Percentiles rank a stretch among this genome's conserved stretches.
Evolutionary conservation across 2,797 vertebrate species (phyloP).

Genomic region (Silurus aristotelis): DNA sequence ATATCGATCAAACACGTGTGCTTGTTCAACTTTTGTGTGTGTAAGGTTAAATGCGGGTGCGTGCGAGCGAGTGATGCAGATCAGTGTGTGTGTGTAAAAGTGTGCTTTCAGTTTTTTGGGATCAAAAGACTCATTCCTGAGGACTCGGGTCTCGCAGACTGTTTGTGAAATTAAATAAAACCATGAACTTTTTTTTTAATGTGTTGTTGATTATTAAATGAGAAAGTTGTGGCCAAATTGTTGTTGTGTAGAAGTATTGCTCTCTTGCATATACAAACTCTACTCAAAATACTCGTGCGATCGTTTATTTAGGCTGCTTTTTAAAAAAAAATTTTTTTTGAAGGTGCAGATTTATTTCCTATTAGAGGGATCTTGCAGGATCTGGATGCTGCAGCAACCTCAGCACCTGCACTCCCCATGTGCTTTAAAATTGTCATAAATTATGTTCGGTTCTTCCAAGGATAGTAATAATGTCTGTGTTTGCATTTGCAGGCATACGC

Average conservation of each 20-base stretch:
- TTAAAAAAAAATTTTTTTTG: background rate
- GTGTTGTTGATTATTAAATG: background rate
- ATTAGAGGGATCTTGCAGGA: background rate
- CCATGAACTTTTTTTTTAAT: background rate
- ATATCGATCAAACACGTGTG: background rate
- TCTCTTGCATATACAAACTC: background rate
- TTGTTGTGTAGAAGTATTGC: background rate
- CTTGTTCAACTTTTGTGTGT: background rate
- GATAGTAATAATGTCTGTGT: conserved; percentile 14
- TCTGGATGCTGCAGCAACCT: background rate
- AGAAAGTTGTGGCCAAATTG: background rate
- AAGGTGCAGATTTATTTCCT: background rate
- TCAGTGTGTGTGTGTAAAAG: too few species aligned
- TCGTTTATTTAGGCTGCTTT: background rate
- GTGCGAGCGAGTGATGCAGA: background rate
- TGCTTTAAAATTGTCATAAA: background rate
- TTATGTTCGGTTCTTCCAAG: background rate
- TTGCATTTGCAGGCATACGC: conserved; percentile 85
- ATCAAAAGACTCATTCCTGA: background rate
- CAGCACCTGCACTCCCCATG: background rate
- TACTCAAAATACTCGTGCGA: background rate
- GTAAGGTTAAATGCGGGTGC: background rate
- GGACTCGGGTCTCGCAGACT: background rate
- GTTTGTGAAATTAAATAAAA: background rate
- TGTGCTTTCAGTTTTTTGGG: background rate